Base-by-base conservation (phyloP, 2,797 vertebrate genomes). In the Percopsis omiscomaycus region DNA sequence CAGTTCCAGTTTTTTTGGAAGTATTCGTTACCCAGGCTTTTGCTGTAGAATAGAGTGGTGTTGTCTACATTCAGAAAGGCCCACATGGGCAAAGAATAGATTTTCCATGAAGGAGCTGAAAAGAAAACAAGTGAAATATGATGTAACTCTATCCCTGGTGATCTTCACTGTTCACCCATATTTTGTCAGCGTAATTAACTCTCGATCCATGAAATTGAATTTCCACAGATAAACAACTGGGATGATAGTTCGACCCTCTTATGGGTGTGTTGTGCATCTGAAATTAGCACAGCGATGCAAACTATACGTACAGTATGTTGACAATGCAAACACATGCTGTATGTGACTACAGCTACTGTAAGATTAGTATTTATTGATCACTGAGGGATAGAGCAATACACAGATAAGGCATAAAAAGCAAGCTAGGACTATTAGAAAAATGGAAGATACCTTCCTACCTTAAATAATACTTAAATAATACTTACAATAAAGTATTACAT, bases 1-100 rank as follows among this genome's bases (percentile, higher is more conserved):
- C 84, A 81, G 82, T 54, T 84, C 67, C 66, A 66, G 67, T 68
- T 87, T 87, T 83, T 83, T 75, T 73, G 67, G 67, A 68, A 69
- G 44, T 70, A 79, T 83, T 78, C 67, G 81, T 78, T 69, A 85
- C 68, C 74, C 51, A 70, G 66, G 75, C 74, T 84, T 77, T 76
- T 59, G 57, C 62, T 63, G 61, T 68, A 59, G 27, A 65, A 27
- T 1, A 2, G 57, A 56, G 52, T 58, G 72, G 59, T 65, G n/a
- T 79, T 74, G 74, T 78, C 49, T 59, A 16, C n/a, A 28, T 14
- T 30, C 27, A 55, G 45, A 42, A 46, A 28, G 64, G 49, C 50
- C 59, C 15, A 13, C 1, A 28, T 27, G n/a, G 10, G 64, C 46
- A n/a, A 59, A 68, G 48, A 61, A 27, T 52, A 65, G 22, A 76